phyloP scores from a whole-genome alignment of 2,797 vertebrate genomes.

The Gymnodraco acuticeps region DNA sequence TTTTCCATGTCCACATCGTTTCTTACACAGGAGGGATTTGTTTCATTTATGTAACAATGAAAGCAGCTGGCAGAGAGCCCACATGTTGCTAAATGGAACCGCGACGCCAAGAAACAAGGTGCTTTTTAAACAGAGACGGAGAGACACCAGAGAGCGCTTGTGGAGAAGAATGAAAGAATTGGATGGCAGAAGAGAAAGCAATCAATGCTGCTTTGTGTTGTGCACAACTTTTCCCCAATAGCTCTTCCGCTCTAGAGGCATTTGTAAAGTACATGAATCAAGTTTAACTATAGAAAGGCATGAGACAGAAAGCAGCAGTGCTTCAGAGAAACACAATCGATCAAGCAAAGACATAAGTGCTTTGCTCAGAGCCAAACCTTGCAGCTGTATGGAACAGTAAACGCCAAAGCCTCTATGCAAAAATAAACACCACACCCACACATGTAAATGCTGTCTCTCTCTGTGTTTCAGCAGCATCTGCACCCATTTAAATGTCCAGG shows the following conservation, averaged over 20 bases:
- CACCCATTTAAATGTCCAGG: constrained; percentile 60
- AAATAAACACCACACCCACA: constrained; percentile 53
- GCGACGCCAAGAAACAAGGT: constrained; percentile 71
- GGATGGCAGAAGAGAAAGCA: constrained; percentile 67
- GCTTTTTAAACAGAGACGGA: constrained; percentile 67
- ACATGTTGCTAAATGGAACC: constrained; percentile 74
- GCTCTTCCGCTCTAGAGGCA: constrained; percentile 54
- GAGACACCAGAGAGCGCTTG: constrained; percentile 70
- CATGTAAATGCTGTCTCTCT: constrained; percentile 46
- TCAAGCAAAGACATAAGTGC: constrained; percentile 51
- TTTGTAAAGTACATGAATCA: constrained; percentile 68
- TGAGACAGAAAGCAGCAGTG: constrained; percentile 50
- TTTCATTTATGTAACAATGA: constrained; percentile 81
- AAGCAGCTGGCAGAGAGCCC: constrained; percentile 71
- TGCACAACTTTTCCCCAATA: constrained; percentile 71
- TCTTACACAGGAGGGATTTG: constrained; percentile 78
- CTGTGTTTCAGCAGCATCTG: constrained; percentile 60
- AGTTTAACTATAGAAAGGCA: constrained; percentile 57
- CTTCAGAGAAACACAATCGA: constrained; percentile 53
- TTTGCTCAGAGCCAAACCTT: constrained; percentile 44
- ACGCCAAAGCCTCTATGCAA: constrained; percentile 34
- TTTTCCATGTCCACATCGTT: constrained; percentile 77
- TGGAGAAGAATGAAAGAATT: constrained; percentile 66
- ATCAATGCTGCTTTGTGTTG: constrained; percentile 75
- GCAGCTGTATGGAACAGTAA: constrained; percentile 65